Evolutionary conservation across 2,113 vertebrate species (phyloP).

Genomic region (Verasper variegatus): DNA sequence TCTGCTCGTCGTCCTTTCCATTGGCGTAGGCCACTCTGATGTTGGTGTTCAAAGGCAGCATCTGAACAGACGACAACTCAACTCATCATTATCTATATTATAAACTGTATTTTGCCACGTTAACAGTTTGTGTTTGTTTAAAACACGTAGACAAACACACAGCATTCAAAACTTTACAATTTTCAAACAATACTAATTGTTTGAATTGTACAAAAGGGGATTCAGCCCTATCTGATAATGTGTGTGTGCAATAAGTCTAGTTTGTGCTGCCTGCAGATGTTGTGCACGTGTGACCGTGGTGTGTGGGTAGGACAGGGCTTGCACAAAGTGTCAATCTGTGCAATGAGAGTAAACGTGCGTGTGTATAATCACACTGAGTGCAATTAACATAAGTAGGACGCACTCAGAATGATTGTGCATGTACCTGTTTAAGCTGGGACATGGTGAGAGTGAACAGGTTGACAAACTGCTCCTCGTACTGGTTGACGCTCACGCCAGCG

Average conservation of each 20-base stretch:
- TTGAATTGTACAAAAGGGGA: too few species aligned
- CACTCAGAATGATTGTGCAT: slow-evolving; percentile 19
- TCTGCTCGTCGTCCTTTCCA: slow-evolving; percentile 97
- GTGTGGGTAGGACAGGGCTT: background rate
- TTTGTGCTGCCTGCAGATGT: too few species aligned
- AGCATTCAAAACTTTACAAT: too few species aligned
- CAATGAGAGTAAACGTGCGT: too few species aligned
- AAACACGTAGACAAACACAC: too few species aligned
- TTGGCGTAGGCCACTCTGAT: slow-evolving; percentile 93
- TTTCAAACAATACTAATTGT: too few species aligned
- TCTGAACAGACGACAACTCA: slow-evolving; percentile 76
- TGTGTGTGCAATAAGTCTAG: too few species aligned
- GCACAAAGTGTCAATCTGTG: background rate
- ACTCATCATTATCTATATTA: too few species aligned
- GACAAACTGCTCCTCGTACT: slow-evolving; percentile 97
- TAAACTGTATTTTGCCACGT: too few species aligned
- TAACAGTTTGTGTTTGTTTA: too few species aligned
- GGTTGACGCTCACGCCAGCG: slow-evolving; percentile 93
- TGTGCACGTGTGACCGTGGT: background rate
- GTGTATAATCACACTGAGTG: too few species aligned
- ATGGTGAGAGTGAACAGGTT: slow-evolving; percentile 95
- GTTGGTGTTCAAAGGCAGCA: slow-evolving; percentile 98
- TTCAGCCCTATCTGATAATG: too few species aligned
- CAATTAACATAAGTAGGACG: background rate
- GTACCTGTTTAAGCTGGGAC: slow-evolving; percentile 96